phyloP scores from a whole-genome alignment of 2,113 vertebrate genomes.

The Urocolius indicus region DNA sequence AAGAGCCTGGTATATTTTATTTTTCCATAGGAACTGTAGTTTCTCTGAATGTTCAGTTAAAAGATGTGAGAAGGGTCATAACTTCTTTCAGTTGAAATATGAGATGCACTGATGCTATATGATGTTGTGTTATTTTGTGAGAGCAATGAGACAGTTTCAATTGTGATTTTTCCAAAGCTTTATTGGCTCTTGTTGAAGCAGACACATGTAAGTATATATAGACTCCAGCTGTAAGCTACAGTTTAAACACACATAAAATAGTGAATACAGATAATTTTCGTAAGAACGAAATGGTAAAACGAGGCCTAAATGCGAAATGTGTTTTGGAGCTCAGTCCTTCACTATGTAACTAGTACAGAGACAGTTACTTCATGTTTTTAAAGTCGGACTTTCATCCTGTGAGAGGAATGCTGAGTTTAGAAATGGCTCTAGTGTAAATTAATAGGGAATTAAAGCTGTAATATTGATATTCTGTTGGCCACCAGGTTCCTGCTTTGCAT shows the following conservation, averaged over 20 bases:
- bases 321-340: not conserved
- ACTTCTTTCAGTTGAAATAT: not conserved
- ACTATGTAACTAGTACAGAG: not conserved
- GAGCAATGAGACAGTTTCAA: not conserved
- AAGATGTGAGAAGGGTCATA: not conserved
- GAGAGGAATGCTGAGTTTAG: not conserved
- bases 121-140: not conserved
- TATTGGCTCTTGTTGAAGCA: not conserved
- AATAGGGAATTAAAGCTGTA: not conserved
- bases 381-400: not conserved
- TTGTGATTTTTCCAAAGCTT: not conserved
- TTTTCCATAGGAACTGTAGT: not conserved
- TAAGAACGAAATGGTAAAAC: not conserved
- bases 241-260: not conserved
- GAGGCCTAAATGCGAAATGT: not conserved
- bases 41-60: not conserved
- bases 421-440: not conserved
- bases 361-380: not conserved
- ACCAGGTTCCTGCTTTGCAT: not conserved
- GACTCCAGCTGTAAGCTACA: not conserved
- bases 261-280: not conserved
- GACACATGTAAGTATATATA: not conserved
- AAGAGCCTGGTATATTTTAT: not conserved
- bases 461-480: not conserved
- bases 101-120: not conserved